phyloP scores from a whole-genome alignment of 2,888 invertebrate genomes.

The Nomada fucata region DNA sequence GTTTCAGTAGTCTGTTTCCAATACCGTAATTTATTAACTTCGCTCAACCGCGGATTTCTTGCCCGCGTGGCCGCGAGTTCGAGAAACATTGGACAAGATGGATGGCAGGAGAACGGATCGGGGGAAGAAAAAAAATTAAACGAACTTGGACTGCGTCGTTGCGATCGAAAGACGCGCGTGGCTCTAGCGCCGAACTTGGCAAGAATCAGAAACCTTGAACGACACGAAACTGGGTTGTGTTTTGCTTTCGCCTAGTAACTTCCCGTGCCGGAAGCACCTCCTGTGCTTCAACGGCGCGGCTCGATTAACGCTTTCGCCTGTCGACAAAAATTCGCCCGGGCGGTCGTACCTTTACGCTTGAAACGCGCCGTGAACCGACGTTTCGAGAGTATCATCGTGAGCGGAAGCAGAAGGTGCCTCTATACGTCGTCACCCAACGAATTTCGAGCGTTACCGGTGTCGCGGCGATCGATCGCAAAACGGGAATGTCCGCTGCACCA shows the following conservation, averaged over 20 bases:
- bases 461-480: too few relatives aligned
- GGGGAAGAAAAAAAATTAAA: constrained; percentile 28
- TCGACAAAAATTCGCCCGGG: background rate
- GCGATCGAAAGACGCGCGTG: constrained; percentile 15
- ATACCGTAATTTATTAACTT: constrained; percentile 36
- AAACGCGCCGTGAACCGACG: too few relatives aligned
- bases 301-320: constrained; percentile 16
- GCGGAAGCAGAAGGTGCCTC: too few relatives aligned
- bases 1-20: constrained; percentile 23
- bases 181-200: constrained; percentile 40
- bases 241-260: constrained; percentile 34
- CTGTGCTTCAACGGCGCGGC: constrained; percentile 17
- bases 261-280: constrained; percentile 26
- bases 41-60: constrained; percentile 13
- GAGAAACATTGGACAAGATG: constrained; percentile 31
- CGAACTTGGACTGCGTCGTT: constrained; percentile 5
- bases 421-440: too few relatives aligned
- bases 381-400: too few relatives aligned
- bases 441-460: too few relatives aligned
- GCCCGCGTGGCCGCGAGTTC: background rate
- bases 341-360: background rate
- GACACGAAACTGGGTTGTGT: constrained; percentile 45
- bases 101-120: constrained; percentile 25
- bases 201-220: constrained; percentile 45
- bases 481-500: too few relatives aligned